phyloP scores from a whole-genome alignment of 2,113 vertebrate genomes.

The Conger conger region DNA sequence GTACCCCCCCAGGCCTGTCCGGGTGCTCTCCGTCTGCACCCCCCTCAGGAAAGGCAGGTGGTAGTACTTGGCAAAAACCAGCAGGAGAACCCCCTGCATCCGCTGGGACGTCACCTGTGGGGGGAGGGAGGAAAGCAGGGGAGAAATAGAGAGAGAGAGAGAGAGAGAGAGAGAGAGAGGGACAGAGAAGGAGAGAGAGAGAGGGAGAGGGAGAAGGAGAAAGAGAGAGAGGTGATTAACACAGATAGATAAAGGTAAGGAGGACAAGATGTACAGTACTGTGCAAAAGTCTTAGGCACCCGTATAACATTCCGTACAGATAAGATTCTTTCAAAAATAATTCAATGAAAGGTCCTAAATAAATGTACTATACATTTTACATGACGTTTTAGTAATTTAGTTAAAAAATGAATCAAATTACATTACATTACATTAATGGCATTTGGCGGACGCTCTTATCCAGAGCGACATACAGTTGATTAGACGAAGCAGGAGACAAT shows the following conservation, averaged over 20 bases:
- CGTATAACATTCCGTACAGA: no score
- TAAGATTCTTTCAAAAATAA: no score
- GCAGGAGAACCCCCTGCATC: slow-evolving; percentile 93
- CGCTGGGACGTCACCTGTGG: slow-evolving; percentile 88
- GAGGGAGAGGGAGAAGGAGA: background rate
- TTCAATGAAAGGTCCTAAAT: no score
- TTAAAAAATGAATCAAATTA: no score
- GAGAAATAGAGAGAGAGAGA: background rate
- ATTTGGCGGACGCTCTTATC: no score
- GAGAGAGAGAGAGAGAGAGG: background rate
- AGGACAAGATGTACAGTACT: no score
- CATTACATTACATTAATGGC: no score
- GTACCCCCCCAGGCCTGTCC: slow-evolving; percentile 81
- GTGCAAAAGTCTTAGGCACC: no score
- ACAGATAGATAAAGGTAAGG: background rate
- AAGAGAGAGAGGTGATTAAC: background rate
- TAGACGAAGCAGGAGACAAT: no score
- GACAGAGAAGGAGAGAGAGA: background rate
- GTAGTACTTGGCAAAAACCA: slow-evolving; percentile 91
- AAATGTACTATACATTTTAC: no score
- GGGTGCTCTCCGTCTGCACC: slow-evolving; percentile 87
- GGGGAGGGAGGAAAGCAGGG: background rate
- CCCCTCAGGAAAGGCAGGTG: slow-evolving; percentile 85
- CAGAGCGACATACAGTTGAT: no score
- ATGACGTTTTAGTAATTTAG: no score